phyloP scores from a whole-genome alignment of 2,113 vertebrate species.

The Cochlearius cochlearius region DNA sequence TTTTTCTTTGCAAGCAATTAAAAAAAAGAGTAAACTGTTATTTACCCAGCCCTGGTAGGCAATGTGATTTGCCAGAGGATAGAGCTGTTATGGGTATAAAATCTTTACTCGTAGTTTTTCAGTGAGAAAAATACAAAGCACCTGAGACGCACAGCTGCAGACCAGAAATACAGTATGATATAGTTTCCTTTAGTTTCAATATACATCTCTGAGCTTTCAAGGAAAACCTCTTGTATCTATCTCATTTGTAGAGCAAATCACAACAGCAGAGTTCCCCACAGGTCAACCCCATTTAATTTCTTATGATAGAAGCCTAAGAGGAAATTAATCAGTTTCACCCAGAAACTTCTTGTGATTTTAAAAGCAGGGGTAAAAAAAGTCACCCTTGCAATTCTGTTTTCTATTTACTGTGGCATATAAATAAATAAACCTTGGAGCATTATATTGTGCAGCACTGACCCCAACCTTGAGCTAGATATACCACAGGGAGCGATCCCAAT shows the following conservation, averaged over 20 bases:
- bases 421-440: constrained; percentile 12
- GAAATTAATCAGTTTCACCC: constrained; percentile 27
- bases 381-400: not conserved
- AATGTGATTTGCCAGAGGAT: not conserved
- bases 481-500: not conserved
- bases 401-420: not conserved
- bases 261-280: not conserved
- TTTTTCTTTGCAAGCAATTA: not conserved
- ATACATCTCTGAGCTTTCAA: not conserved
- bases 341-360: not conserved
- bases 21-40: not conserved
- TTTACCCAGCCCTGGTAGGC: not conserved
- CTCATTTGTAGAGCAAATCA: constrained; percentile 43
- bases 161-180: not conserved
- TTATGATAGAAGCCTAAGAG: not conserved
- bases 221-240: constrained; percentile 34
- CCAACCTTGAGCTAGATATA: not conserved
- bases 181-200: not conserved
- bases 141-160: not conserved
- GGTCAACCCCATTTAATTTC: constrained; percentile 40
- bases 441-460: not conserved
- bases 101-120: not conserved
- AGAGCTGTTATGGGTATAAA: not conserved
- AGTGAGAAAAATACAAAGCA: not conserved
- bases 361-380: not conserved